Evolutionary conservation across 2,888 invertebrate genomes (phyloP).

Genomic region (Netelia fuscicornis): DNA sequence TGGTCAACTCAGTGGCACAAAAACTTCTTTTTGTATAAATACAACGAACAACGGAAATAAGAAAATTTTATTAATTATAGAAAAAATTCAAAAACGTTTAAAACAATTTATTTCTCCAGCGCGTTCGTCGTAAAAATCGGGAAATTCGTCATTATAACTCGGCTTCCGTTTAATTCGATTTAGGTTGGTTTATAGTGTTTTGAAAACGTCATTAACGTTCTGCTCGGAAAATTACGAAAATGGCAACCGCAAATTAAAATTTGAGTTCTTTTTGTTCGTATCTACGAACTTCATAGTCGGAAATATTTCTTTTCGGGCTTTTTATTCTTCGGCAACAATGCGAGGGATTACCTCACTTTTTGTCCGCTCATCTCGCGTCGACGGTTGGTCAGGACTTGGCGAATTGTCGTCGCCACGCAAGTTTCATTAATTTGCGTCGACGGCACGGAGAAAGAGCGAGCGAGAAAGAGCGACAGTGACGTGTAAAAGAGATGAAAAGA

Average conservation of each 20-base stretch:
- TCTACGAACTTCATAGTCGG: neutral
- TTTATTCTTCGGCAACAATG: conserved; percentile 24
- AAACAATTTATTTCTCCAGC: too few relatives aligned
- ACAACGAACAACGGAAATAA: too few relatives aligned
- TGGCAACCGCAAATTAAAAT: neutral
- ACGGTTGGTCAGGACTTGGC: conserved; percentile 15
- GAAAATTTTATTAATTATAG: too few relatives aligned
- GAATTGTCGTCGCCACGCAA: conserved; percentile 30
- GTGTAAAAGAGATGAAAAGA: neutral
- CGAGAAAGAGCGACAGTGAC: conserved; percentile 13
- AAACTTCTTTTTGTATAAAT: too few relatives aligned
- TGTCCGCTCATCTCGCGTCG: neutral
- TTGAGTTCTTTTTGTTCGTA: neutral
- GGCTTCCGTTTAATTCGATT: too few relatives aligned
- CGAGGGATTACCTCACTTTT: neutral
- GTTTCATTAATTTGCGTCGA: conserved; percentile 53
- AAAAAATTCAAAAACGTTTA: too few relatives aligned
- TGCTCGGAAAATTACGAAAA: too few relatives aligned
- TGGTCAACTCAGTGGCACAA: too few relatives aligned
- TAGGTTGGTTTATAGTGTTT: too few relatives aligned
- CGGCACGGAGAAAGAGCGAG: conserved; percentile 13
- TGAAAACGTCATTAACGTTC: too few relatives aligned
- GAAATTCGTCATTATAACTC: too few relatives aligned
- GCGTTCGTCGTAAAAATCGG: too few relatives aligned
- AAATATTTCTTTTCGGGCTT: conserved; percentile 11